Evolutionary conservation across 2,888 invertebrate genomes (phyloP).

Genomic region (Panzeria rudis): DNA sequence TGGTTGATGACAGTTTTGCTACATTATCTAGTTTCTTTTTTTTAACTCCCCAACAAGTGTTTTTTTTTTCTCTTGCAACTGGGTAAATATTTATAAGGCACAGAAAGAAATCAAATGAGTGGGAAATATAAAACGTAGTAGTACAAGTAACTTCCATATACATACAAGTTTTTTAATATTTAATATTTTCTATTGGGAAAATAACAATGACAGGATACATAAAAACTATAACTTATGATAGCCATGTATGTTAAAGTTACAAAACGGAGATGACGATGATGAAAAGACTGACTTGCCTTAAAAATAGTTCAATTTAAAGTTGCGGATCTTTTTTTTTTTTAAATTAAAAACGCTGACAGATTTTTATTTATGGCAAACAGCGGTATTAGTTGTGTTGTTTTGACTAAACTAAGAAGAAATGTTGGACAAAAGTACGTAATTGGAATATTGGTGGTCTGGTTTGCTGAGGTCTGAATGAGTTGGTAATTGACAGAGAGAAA

Average conservation of each 20-base stretch:
- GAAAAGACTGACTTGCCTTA: conserved; percentile 24
- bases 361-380: conserved; percentile 37
- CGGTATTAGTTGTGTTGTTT: conserved; percentile 2
- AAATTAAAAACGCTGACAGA: not conserved
- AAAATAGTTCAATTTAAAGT: conserved; percentile 34
- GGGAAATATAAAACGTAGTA: conserved; percentile 17
- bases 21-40: not conserved
- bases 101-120: conserved; percentile 30
- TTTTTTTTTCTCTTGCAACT: not conserved
- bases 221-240: conserved; percentile 59
- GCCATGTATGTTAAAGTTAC: conserved; percentile 12
- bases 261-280: conserved; percentile 14
- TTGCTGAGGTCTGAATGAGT: conserved; percentile 1
- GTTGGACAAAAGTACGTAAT: conserved; percentile 27
- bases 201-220: conserved; percentile 60
- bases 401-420: conserved; percentile 1
- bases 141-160: not conserved
- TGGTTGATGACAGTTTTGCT: conserved; percentile 54
- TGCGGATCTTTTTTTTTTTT: not conserved
- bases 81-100: not conserved
- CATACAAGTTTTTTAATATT: conserved; percentile 2
- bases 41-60: conserved; percentile 22
- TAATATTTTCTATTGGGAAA: conserved; percentile 27
- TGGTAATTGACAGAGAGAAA: conserved; percentile 25
- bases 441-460: conserved; percentile 55